These are phyloP conservation scores for Myotis yumanensis DNA, from an alignment of 2,113 vertebrate genomes.

Conservation along the genomic window DNA sequence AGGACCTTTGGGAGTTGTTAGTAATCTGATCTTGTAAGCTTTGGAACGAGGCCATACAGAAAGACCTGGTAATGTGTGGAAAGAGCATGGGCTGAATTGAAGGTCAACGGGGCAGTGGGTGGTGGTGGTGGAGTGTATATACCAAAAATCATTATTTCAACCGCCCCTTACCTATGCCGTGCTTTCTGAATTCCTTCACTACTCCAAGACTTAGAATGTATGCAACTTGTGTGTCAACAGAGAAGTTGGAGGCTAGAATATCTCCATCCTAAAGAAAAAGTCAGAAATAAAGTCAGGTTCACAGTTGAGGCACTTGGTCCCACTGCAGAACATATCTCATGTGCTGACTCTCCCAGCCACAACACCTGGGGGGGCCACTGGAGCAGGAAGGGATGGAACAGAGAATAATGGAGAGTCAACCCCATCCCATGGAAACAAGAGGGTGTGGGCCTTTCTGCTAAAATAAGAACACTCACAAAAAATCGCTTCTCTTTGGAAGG, in stretches of 20 bases:
- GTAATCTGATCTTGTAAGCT: not conserved
- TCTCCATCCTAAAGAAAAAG: conserved; percentile 92
- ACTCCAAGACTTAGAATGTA: conserved; percentile 99
- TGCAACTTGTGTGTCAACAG: conserved; percentile 97
- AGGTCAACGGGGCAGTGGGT: rapidly evolving
- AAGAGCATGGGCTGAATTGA: not conserved
- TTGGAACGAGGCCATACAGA: not conserved
- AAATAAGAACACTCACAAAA: not conserved
- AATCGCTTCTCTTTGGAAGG: not conserved
- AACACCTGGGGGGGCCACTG: rapidly evolving
- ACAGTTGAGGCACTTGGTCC: rapidly evolving
- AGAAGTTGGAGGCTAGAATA: conserved; percentile 97
- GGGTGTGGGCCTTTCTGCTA: not conserved
- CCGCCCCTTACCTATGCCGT: conserved; percentile 93
- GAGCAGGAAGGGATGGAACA: not conserved
- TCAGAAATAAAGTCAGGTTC: conserved; percentile 44
- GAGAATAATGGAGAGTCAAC: no score
- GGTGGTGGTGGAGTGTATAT: no score
- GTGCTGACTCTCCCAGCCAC: rapidly evolving
- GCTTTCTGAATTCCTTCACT: conserved; percentile 98
- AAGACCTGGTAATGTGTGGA: not conserved
- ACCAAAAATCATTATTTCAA: not conserved
- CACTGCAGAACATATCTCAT: not conserved
- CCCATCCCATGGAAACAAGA: not conserved
- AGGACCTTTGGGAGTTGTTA: not conserved